phyloP scores from a whole-genome alignment of 2,888 invertebrate species.

The Oasisia sp. region DNA sequence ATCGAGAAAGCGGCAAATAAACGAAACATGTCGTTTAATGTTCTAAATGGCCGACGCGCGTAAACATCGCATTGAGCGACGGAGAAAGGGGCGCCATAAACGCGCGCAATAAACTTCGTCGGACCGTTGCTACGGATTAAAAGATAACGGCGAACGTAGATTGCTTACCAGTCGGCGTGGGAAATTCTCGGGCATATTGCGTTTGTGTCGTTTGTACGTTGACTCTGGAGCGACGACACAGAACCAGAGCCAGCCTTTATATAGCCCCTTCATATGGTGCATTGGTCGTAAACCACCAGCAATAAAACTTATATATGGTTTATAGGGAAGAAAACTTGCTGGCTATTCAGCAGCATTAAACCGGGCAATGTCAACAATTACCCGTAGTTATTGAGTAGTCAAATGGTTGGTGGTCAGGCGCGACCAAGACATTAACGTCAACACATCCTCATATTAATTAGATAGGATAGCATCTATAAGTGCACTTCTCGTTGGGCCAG shows the following conservation, averaged over 20 bases:
- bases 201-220: neutral
- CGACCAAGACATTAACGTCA: neutral
- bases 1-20: conserved; percentile 13
- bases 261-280: conserved; percentile 13
- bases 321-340: neutral
- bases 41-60: conserved; percentile 12
- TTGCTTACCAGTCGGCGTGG: conserved; percentile 17
- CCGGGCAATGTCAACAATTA: neutral
- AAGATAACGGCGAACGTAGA: conserved; percentile 9
- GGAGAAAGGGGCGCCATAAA: conserved; percentile 6
- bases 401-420: neutral
- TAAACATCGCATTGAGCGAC: neutral
- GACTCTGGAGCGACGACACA: neutral
- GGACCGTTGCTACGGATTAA: conserved; percentile 17
- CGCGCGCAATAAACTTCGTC: neutral
- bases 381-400: neutral
- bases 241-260: conserved; percentile 1
- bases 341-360: neutral
- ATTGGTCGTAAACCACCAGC: neutral
- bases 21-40: conserved; percentile 17
- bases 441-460: neutral
- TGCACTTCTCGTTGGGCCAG: neutral
- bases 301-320: conserved; percentile 17
- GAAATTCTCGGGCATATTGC: conserved; percentile 4
- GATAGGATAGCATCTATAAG: neutral